phyloP scores from a whole-genome alignment of 2,113 vertebrate genomes.

The Eretmochelys imbricata region DNA sequence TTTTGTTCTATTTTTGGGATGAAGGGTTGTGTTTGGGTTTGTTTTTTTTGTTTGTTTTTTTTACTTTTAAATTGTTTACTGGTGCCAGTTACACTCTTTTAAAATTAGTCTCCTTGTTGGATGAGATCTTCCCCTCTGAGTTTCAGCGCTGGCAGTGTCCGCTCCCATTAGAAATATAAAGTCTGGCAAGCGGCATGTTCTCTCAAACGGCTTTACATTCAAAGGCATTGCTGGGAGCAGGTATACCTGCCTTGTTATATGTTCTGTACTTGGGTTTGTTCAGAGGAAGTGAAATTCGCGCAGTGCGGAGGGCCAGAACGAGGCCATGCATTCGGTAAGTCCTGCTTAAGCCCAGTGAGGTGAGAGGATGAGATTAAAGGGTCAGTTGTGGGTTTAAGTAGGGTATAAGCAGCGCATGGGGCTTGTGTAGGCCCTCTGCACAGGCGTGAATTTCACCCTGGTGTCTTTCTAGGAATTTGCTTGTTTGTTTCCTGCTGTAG shows the following conservation, averaged over 20 bases:
- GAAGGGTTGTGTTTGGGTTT: neutral
- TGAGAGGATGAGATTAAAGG: neutral
- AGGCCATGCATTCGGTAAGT: neutral
- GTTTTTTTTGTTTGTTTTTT: neutral
- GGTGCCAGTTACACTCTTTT: constrained; percentile 1
- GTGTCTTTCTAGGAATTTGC: neutral
- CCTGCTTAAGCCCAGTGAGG: neutral
- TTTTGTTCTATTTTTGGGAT: neutral
- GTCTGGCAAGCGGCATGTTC: neutral
- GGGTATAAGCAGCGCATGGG: neutral
- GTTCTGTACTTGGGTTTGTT: neutral
- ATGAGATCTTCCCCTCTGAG: constrained; percentile 60
- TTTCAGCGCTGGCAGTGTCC: constrained; percentile 30
- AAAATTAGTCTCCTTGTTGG: constrained; percentile 65
- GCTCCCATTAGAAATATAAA: neutral
- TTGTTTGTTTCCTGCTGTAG: neutral
- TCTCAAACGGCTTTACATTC: neutral
- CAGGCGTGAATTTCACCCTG: fast-evolving
- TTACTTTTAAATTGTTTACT: constrained; percentile 29
- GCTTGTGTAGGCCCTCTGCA: neutral
- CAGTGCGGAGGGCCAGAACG: neutral
- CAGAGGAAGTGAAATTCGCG: neutral
- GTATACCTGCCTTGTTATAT: neutral
- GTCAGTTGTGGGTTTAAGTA: neutral
- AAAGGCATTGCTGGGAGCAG: neutral